These are phyloP conservation scores for Notechis scutatus DNA, from an alignment of 2,113 vertebrate species.

Conservation along the genomic window DNA sequence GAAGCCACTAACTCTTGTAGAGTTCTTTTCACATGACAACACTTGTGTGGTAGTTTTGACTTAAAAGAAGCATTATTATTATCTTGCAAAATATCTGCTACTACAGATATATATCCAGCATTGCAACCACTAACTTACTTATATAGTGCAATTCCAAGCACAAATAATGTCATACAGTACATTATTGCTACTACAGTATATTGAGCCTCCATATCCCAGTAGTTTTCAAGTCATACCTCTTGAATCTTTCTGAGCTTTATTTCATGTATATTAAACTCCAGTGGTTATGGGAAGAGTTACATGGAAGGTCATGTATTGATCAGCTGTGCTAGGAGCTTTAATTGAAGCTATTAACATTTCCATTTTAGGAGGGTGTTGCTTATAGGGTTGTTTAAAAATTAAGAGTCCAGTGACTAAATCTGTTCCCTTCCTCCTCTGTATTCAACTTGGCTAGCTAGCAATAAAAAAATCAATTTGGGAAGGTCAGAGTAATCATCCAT, in stretches of 20 bases:
- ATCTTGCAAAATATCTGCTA: not conserved
- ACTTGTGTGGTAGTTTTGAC: not conserved
- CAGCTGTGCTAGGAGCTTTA: not conserved
- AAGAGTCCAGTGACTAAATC: not conserved
- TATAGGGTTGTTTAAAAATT: not conserved
- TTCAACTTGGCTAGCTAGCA: not conserved
- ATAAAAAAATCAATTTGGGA: constrained; percentile 35
- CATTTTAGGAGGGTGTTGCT: constrained; percentile 9
- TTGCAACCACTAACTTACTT: too few relatives aligned
- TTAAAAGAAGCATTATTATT: not conserved
- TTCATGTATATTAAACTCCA: not conserved
- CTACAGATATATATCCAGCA: not conserved
- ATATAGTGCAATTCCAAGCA: not conserved
- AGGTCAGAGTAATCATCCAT: constrained; percentile 25
- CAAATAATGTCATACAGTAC: not conserved
- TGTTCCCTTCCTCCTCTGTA: not conserved
- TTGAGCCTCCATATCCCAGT: not conserved
- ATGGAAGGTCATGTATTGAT: not conserved
- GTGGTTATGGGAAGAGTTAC: not conserved
- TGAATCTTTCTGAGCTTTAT: not conserved
- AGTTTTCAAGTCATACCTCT: not conserved
- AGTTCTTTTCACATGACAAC: not conserved
- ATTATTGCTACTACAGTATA: not conserved
- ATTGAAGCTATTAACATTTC: constrained; percentile 9
- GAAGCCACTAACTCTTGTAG: not conserved